Percentiles rank a stretch among this genome's conserved stretches.
These are phyloP conservation scores for Callorhinus ursinus DNA, from an alignment of 2,113 vertebrate genomes.

Conservation along the genomic window DNA sequence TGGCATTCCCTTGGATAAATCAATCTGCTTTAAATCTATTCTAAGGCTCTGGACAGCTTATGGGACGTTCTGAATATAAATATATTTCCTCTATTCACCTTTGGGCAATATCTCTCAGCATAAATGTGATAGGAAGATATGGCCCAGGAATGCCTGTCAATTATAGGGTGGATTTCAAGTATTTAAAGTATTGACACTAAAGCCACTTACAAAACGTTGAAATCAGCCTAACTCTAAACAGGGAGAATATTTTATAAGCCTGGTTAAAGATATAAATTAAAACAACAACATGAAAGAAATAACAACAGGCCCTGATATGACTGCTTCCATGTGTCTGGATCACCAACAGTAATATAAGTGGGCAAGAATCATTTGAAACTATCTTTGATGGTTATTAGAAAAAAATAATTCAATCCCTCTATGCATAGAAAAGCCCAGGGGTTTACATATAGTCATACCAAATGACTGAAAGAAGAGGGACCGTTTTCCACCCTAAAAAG, in stretches of 20 bases:
- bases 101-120: conserved; percentile 74
- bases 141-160: neutral
- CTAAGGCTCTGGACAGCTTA: conserved; percentile 79
- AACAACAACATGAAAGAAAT: conserved; percentile 27
- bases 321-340: conserved; percentile 39
- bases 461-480: neutral
- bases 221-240: conserved; percentile 57
- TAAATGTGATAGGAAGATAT: conserved; percentile 50
- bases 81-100: conserved; percentile 80
- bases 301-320: neutral
- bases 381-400: conserved; percentile 54
- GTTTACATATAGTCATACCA: neutral
- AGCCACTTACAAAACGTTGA: conserved; percentile 14
- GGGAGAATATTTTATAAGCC: conserved; percentile 59
- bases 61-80: conserved; percentile 78
- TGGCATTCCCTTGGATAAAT: conserved; percentile 81
- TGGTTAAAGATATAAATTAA: conserved; percentile 57
- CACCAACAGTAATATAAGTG: neutral
- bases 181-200: conserved; percentile 65
- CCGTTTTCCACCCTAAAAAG: neutral
- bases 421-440: neutral
- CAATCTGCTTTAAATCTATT: conserved; percentile 85
- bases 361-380: neutral
- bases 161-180: neutral
- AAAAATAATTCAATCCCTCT: conserved; percentile 16